These are phyloP conservation scores for Nettapus auritus DNA, from an alignment of 2,113 vertebrate genomes.

Conservation along the genomic window DNA sequence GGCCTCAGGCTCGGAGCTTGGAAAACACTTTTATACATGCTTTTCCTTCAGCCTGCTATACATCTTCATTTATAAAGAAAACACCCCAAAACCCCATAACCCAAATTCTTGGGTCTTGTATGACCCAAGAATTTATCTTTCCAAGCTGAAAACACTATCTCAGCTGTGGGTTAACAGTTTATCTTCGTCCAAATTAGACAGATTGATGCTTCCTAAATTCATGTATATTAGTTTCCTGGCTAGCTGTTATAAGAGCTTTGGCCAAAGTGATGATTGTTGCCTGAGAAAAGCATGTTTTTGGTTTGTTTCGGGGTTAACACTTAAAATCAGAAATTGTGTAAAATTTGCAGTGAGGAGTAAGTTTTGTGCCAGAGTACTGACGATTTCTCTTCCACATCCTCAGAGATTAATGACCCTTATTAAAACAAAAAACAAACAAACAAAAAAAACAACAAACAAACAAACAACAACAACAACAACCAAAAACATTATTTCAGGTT, in stretches of 20 bases:
- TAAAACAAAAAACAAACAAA: background rate
- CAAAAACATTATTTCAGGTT: background rate
- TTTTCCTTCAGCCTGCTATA: background rate
- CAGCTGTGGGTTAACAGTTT: background rate
- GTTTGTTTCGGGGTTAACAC: background rate
- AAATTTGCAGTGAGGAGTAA: background rate
- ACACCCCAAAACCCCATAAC: background rate
- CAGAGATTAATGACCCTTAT: conserved; percentile 25
- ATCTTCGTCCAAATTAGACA: background rate
- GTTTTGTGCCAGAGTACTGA: conserved; percentile 4
- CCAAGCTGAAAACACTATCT: background rate
- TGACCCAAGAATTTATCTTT: background rate
- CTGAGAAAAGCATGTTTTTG: conserved; percentile 10
- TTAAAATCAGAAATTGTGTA: conserved; percentile 5
- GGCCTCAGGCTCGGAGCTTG: background rate
- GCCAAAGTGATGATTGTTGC: background rate
- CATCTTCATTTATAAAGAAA: background rate
- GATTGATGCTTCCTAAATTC: background rate
- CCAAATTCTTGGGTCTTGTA: background rate
- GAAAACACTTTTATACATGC: background rate
- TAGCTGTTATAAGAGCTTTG: background rate
- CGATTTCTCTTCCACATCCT: conserved; percentile 9
- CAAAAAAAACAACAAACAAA: background rate
- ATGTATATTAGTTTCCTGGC: background rate
- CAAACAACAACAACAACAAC: too few species aligned